phyloP scores from a whole-genome alignment of 2,113 vertebrate genomes.

The Taurulus bubalis region DNA sequence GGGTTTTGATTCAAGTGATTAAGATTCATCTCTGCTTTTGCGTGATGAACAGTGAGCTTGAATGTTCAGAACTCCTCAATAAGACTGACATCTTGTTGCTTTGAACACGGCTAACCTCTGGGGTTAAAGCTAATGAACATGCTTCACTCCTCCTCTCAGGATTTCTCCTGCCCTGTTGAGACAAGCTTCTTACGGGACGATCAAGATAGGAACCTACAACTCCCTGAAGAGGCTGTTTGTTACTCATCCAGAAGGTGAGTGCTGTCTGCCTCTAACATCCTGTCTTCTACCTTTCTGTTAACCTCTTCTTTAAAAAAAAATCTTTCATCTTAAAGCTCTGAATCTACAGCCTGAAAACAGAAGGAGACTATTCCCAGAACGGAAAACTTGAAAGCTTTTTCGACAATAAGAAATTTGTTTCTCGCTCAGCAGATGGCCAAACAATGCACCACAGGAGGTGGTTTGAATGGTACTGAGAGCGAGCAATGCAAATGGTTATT shows the following conservation, averaged over 20 bases:
- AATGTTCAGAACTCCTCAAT: neutral
- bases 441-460: no score
- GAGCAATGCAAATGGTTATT: no score
- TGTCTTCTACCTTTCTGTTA: neutral
- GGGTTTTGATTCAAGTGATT: no score
- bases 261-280: no score
- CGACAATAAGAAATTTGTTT: no score
- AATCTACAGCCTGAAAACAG: no score
- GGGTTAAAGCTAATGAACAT: neutral
- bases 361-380: no score
- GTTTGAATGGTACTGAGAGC: no score
- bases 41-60: no score
- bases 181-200: slow-evolving; percentile 96
- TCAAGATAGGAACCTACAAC: slow-evolving; percentile 98
- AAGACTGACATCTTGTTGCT: neutral
- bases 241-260: slow-evolving; percentile 90
- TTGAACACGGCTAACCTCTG: neutral
- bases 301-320: neutral
- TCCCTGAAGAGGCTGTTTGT: slow-evolving; percentile 95
- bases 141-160: slow-evolving; percentile 70
- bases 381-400: no score
- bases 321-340: neutral
- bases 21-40: neutral
- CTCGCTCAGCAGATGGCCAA: no score
- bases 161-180: slow-evolving; percentile 93